phyloP scores from a whole-genome alignment of 1,140 invertebrate species.

The Drosophila rufa region DNA sequence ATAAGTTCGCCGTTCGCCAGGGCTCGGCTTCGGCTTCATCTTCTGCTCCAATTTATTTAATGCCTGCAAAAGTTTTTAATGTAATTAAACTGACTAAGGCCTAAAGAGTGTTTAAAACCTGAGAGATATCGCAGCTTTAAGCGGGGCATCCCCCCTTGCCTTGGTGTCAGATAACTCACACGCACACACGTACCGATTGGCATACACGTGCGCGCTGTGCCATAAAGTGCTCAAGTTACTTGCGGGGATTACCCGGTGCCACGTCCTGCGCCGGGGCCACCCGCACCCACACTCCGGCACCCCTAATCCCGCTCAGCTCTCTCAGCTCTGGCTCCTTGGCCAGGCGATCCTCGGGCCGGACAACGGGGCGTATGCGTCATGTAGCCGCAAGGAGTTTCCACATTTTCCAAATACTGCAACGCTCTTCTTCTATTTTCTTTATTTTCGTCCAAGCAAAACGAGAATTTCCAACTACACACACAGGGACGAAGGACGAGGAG shows the following conservation, averaged over 20 bases:
- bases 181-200: constrained; percentile 27
- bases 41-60: constrained; percentile 73
- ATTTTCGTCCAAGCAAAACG: constrained; percentile 58
- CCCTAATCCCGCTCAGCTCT: constrained; percentile 18
- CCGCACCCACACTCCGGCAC: neutral
- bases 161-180: constrained; percentile 36
- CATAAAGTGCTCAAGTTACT: constrained; percentile 79
- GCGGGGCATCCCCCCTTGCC: neutral
- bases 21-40: constrained; percentile 18
- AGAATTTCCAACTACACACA: constrained; percentile 59
- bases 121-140: constrained; percentile 57
- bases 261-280: neutral
- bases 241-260: constrained; percentile 63
- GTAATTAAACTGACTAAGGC: constrained; percentile 79
- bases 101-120: constrained; percentile 72
- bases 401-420: constrained; percentile 78
- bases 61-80: constrained; percentile 74
- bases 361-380: constrained; percentile 75
- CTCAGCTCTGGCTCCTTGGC: neutral
- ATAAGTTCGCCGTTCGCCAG: constrained; percentile 58
- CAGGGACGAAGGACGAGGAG: neutral
- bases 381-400: constrained; percentile 50
- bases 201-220: constrained; percentile 64
- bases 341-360: constrained; percentile 46
- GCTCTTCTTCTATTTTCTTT: constrained; percentile 28